Base-by-base conservation (phyloP, 2,888 invertebrate species). In the Rhyacophila evoluta region DNA sequence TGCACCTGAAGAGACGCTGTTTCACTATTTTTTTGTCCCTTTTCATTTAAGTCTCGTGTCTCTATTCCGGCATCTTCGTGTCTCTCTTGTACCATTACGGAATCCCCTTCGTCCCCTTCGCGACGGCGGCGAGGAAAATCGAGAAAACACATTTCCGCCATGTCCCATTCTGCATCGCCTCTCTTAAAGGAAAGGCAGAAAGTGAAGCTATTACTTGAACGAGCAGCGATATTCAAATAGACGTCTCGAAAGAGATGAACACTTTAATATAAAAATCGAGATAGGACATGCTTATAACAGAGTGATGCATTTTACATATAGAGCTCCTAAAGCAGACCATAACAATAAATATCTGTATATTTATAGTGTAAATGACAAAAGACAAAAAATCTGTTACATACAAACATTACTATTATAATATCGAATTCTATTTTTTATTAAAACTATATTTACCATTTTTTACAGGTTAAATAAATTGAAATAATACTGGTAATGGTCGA, bases 101-200 rank as follows among this genome's bases (percentile, higher is more conserved):
- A n/a, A 39, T 38, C 68, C 29, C 69, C 29, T 33, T 33, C 6
- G 29, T 33, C 29, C 29, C 29, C 6, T 19, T 19, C 55, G 19
- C 10, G 33, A 55, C 29, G 39, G 77, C 38, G 11, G 28, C 11
- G 69, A 55, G 68, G 72, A 36, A 69, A 38, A 70, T 41, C 71
- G 67, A 75, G 75, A 79, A 76, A 76, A 75, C 73, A 73, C 79
- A 76, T 79, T 79, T 79, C 72, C 79, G 37, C 39, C 69, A 39
- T 70, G 70, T 72, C 39, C 73, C 41, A 73, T 72, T 78, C 28
- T 75, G 75, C 73, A 73, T 68, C 75, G 75, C 75, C 69, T 74
- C 41, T 28, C 67, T 19, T 28, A 33, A n/a, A 37, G 73, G 38
- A 68, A 41, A 12, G 28, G 36, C 74, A 38, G 68, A 67, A 68